Percentiles rank a stretch among this genome's conserved stretches.
Conservation (phyloP, 2,888 invertebrate species). For the Melanotus villosus region DNA sequence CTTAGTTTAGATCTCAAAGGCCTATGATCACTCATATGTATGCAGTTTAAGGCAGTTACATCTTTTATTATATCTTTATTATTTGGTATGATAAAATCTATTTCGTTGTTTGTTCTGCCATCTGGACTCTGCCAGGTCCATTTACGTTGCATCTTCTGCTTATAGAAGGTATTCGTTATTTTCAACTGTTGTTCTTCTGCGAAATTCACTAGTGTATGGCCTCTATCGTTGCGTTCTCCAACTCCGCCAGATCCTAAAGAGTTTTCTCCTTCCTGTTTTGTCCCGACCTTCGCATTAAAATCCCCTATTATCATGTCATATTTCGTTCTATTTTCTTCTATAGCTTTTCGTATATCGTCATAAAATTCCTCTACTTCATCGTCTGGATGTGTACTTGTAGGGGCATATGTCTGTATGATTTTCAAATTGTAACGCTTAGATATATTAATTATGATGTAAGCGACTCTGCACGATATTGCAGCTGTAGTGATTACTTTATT, state of each 20-base stretch:
- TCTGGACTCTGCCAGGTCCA: no score
- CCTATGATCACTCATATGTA: background rate
- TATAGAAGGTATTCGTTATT: no score
- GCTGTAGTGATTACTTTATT: background rate
- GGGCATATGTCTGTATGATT: slow-evolving; percentile 1
- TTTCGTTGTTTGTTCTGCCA: background rate
- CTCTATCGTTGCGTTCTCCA: background rate
- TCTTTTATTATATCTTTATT: no score
- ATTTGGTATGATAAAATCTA: no score
- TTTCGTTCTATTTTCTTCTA: no score
- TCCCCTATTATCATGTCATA: no score
- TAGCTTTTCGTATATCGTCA: background rate
- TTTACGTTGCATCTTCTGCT: background rate
- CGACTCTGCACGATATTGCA: background rate
- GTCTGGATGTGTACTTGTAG: background rate
- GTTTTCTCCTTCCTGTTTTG: slow-evolving; percentile 1
- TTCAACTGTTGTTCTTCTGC: no score
- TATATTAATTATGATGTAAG: background rate
- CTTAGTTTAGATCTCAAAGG: no score
- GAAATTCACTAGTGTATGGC: background rate
- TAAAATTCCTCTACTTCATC: background rate
- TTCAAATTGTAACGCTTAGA: background rate
- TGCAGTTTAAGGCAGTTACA: no score
- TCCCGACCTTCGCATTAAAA: no score
- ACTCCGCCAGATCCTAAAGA: no score